Conservation (phyloP, 2,113 vertebrate species). For the Ancistrus triradiatus region DNA sequence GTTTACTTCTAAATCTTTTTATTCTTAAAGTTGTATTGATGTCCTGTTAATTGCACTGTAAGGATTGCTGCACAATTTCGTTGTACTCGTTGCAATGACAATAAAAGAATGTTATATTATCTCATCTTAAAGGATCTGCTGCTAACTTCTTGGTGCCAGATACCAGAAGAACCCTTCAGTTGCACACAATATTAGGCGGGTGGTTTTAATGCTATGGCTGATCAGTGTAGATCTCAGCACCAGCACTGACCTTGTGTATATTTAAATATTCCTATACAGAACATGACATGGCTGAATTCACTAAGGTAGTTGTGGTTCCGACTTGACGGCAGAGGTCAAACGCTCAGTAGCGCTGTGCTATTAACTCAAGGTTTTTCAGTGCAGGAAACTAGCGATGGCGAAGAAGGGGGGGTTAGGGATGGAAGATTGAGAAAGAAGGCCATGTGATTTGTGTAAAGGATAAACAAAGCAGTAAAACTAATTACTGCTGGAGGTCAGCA, state of each 20-base stretch:
- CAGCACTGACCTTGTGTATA: background rate
- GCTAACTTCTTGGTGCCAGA: too few species aligned
- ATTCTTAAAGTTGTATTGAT: too few species aligned
- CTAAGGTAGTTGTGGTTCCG: background rate
- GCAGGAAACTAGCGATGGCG: background rate
- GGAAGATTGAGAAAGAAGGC: slow-evolving; percentile 34
- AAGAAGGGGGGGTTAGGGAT: background rate
- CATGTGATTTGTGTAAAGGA: slow-evolving; percentile 59
- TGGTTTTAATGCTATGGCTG: too few species aligned
- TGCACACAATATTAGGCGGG: too few species aligned
- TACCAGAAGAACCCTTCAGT: too few species aligned
- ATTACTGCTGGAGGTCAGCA: slow-evolving; percentile 72
- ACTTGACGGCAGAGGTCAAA: slow-evolving; percentile 23
- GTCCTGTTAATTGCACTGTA: too few species aligned
- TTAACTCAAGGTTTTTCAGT: slow-evolving; percentile 23
- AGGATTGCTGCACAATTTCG: too few species aligned
- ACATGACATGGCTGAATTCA: background rate
- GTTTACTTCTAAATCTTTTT: background rate
- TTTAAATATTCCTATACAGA: background rate
- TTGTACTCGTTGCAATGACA: too few species aligned
- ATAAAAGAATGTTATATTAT: background rate
- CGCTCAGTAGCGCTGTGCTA: slow-evolving; percentile 8
- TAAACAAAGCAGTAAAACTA: slow-evolving; percentile 69
- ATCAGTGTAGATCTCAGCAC: too few species aligned
- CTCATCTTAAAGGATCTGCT: too few species aligned